Evolutionary conservation across 2,113 vertebrate genomes (phyloP), one percentile per base, ranked within the genome.

Genomic region (Xenopus borealis): DNA sequence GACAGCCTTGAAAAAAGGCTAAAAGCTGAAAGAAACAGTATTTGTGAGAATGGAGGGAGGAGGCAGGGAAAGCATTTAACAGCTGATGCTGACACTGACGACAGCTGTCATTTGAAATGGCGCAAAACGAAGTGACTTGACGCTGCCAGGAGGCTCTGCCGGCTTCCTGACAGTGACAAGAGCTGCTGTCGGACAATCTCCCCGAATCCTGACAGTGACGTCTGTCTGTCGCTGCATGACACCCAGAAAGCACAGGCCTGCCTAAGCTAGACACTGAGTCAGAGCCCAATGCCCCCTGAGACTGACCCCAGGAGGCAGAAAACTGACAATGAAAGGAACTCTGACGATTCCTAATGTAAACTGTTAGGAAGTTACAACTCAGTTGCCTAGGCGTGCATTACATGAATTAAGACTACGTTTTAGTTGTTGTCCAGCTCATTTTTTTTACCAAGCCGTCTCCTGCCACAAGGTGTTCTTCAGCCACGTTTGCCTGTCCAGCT

Each of bases 71-170:
- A 6, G 2, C 66, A 59, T 80, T 87, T 13, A 81, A 85, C 78
- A 95, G 90, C 87, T 98, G 97, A 92, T 96, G 95, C 85, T 99
- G 97, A 86, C 95, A 98, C 81, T 99, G 97, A 78, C 92, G 96
- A 78, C 93, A 92, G 85, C 88, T 97, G 89, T 80, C 96, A 66
- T 91, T 89, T 78, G 87, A 89, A 10, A 83, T 88, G 50, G 78
- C 80, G 27, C 85, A 85, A 55, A 89, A 91, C 72, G 82, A 89
- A 12, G 84, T 87, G 82, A 88, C 91, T 83, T 99, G 97, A 96
- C 95, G 91, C 82, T 98, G 96, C 81, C 79, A 82, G 0, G 93
- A 88, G 83, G 88, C 78, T 17, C 88, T 96, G 47, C 95, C 95
- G 20, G 91, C 94, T 81, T 89, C 95, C 72, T 99, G 97, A 86